Conservation (phyloP, 2,888 invertebrate genomes). For the Pedicia rivosa region DNA sequence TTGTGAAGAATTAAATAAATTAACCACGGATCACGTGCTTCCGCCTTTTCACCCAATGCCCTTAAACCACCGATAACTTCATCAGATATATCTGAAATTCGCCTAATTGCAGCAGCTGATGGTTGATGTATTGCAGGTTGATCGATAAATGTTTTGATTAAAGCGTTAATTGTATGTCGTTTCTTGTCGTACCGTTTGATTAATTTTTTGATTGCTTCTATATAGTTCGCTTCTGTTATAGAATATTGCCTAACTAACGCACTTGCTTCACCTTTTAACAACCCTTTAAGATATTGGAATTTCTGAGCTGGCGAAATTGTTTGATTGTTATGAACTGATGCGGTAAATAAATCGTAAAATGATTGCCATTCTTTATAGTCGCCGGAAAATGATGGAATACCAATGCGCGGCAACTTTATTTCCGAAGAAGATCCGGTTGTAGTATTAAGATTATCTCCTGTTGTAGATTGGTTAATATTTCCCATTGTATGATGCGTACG, state of each 20-base stretch:
- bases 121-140: background rate
- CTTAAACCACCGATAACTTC: background rate
- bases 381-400: background rate
- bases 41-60: background rate
- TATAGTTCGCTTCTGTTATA: background rate
- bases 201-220: background rate
- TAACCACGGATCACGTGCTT: background rate
- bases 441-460: too few species aligned
- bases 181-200: constrained; percentile 1
- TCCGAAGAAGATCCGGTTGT: too few species aligned
- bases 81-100: background rate
- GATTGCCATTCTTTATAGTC: background rate
- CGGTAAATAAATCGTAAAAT: background rate
- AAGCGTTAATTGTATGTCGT: background rate
- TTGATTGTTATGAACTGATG: background rate
- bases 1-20: background rate
- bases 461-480: too few species aligned
- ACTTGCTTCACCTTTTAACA: constrained; percentile 1
- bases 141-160: background rate
- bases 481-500: too few species aligned
- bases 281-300: background rate
- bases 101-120: background rate
- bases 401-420: background rate
- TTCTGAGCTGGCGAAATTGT: background rate
- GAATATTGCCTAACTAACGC: background rate